Evolutionary conservation across 2,113 vertebrate species (phyloP).

Genomic region (Irena cyanogastra): DNA sequence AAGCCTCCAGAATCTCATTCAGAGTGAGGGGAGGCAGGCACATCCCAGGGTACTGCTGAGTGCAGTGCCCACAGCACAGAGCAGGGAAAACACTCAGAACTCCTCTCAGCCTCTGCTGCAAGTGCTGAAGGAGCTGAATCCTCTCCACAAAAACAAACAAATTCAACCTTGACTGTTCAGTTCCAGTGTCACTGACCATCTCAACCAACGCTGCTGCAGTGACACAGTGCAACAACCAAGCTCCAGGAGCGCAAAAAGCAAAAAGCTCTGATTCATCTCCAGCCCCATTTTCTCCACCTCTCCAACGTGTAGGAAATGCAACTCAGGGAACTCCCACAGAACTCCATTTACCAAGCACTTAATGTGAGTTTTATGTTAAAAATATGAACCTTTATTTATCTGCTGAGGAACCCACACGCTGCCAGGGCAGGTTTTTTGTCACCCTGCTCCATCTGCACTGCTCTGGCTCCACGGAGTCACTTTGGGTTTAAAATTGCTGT

Average conservation of each 20-base stretch:
- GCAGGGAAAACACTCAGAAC: background rate
- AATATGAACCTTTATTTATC: background rate
- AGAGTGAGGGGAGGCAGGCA: background rate
- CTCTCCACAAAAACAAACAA: background rate
- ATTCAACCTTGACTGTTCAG: background rate
- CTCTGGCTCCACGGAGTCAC: background rate
- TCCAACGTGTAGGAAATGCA: background rate
- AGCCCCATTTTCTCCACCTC: background rate
- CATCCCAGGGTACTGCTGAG: background rate
- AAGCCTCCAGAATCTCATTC: accelerated
- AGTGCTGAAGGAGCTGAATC: background rate
- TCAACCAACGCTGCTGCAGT: too few species aligned
- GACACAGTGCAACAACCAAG: too few species aligned
- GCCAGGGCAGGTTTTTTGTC: background rate
- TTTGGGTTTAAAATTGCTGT: background rate
- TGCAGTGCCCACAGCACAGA: background rate
- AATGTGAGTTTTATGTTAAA: background rate
- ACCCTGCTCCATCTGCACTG: accelerated
- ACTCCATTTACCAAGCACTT: background rate
- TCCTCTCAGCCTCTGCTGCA: background rate
- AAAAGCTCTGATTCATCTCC: conserved; percentile 3
- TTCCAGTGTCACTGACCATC: background rate
- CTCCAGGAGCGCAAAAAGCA: background rate
- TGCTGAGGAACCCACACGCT: background rate
- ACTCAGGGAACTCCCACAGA: background rate